A percentile compares a stretch with the other conserved stretches of the same genome.
Evolutionary conservation across 2,113 vertebrate genomes (phyloP).

Genomic region (Eolophus roseicapilla): DNA sequence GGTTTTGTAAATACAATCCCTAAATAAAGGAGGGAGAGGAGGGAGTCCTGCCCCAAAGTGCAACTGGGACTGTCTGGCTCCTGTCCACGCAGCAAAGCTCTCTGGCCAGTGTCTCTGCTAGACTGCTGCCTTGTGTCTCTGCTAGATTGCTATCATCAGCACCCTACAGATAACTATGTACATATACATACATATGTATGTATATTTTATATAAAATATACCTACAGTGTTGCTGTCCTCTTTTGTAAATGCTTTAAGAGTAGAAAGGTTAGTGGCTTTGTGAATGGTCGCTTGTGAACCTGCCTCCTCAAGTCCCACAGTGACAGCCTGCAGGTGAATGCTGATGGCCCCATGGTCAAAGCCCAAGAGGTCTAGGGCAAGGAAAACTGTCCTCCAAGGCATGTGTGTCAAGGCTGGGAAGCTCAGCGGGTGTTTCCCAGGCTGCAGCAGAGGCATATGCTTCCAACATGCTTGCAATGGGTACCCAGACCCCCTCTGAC

Average conservation of each 20-base stretch:
- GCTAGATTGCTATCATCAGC: neutral
- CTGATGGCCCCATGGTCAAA: neutral
- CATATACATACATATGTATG: no score
- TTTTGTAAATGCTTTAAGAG: neutral
- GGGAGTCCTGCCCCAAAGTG: neutral
- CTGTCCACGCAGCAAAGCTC: neutral
- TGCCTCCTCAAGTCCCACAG: neutral
- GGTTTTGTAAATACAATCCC: neutral
- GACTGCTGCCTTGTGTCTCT: fast-evolving
- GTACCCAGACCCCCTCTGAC: neutral
- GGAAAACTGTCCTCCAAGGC: neutral
- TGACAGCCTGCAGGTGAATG: neutral
- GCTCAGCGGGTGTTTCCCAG: neutral
- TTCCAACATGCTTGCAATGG: neutral
- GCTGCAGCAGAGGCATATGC: neutral
- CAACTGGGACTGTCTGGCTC: neutral
- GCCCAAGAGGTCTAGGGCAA: neutral
- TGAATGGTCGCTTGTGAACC: neutral
- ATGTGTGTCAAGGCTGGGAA: neutral
- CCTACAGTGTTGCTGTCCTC: neutral
- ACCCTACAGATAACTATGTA: neutral
- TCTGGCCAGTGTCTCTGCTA: fast-evolving
- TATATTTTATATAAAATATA: neutral
- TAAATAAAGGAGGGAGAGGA: neutral
- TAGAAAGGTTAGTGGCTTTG: neutral